A percentile compares a stretch with the other conserved stretches of the same genome.
phyloP scores from a whole-genome alignment of 2,113 vertebrate species.

The Tetrao urogallus region DNA sequence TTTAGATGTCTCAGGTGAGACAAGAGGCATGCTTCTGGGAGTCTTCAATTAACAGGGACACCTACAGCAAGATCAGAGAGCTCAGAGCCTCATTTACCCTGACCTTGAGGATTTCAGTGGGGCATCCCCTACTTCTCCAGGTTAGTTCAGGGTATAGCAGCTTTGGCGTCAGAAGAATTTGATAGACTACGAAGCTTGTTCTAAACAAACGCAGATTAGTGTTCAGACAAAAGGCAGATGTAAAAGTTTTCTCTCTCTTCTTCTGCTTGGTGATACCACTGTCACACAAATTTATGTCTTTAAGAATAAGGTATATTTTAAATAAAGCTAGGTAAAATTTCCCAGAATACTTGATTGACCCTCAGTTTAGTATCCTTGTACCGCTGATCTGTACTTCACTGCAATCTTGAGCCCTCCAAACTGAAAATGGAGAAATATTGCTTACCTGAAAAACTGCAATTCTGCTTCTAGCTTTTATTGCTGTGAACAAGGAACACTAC shows the following conservation, averaged over 20 bases:
- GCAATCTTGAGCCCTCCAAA: constrained; percentile 23
- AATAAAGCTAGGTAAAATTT: not conserved
- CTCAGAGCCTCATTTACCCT: too few relatives aligned
- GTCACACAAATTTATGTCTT: not conserved
- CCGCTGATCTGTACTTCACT: not conserved
- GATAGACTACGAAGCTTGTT: not conserved
- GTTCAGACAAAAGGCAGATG: not conserved
- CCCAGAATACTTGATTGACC: constrained; percentile 13
- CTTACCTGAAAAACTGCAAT: constrained; percentile 62
- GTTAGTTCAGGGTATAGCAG: not conserved
- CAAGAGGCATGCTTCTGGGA: not conserved
- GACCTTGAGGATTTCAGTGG: too few relatives aligned
- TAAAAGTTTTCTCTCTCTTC: not conserved
- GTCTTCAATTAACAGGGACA: not conserved
- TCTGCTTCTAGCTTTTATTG: constrained; percentile 11
- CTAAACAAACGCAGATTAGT: not conserved
- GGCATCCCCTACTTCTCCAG: too few relatives aligned
- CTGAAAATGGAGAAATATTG: constrained; percentile 20
- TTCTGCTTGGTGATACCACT: not conserved
- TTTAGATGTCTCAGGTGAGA: not conserved
- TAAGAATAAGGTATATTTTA: not conserved
- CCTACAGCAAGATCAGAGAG: too few relatives aligned
- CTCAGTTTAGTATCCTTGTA: not conserved
- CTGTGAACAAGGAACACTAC: constrained; percentile 13
- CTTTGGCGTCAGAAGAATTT: not conserved